phyloP scores from a whole-genome alignment of 1,140 invertebrate species.

The Sesamia nonagrioides region DNA sequence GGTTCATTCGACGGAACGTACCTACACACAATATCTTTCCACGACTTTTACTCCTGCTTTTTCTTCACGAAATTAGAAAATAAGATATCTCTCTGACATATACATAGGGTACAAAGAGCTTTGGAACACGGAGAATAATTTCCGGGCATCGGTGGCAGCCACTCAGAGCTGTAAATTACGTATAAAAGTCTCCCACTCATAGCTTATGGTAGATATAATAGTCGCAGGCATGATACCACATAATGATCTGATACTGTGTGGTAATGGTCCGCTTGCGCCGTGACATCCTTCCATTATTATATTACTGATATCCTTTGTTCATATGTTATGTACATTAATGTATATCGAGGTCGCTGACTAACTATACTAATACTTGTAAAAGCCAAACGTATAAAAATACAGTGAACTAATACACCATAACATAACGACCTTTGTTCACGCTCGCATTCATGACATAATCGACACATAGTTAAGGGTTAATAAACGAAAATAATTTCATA shows the following conservation, averaged over 20 bases:
- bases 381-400: not conserved
- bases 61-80: conserved; percentile 19
- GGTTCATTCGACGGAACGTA: not conserved
- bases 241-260: conserved; percentile 35
- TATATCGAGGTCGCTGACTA: conserved; percentile 7
- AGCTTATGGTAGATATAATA: conserved; percentile 40
- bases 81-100: conserved; percentile 30
- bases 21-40: not conserved
- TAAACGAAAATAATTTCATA: conserved; percentile 32
- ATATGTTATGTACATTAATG: conserved; percentile 26
- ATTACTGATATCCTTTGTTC: conserved; percentile 42
- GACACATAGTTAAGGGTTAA: conserved; percentile 27
- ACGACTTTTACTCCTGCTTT: conserved; percentile 1
- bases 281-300: conserved; percentile 45
- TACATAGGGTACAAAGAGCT: conserved; percentile 17
- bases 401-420: not conserved
- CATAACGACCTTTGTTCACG: conserved; percentile 19
- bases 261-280: conserved; percentile 41
- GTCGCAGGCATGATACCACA: conserved; percentile 27
- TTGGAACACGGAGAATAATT: conserved; percentile 54
- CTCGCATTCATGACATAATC: conserved; percentile 14
- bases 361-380: not conserved
- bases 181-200: conserved; percentile 43
- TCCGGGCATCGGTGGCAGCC: conserved; percentile 56
- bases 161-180: conserved; percentile 42